Evolutionary conservation across 2,888 invertebrate species (phyloP).

Genomic region (Drosophila meridiana): DNA sequence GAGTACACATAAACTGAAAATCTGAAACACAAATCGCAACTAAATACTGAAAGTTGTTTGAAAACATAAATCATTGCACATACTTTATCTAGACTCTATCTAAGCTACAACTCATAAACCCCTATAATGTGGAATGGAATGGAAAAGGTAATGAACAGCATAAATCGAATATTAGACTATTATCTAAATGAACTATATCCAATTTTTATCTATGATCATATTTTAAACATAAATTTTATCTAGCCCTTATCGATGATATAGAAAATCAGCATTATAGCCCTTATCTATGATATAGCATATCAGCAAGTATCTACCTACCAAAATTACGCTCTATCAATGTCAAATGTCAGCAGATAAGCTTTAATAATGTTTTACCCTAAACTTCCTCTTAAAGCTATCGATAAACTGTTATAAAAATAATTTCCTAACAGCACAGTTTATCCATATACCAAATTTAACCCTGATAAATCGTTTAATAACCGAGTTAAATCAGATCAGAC

Average conservation of each 20-base stretch:
- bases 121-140: too few relatives aligned
- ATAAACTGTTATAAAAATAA: not conserved
- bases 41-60: not conserved
- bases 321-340: not conserved
- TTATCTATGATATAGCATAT: conserved; percentile 1
- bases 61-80: too few relatives aligned
- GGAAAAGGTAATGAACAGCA: not conserved
- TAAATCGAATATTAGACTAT: not conserved
- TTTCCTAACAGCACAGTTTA: not conserved
- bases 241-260: not conserved
- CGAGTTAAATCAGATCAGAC: not conserved
- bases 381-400: not conserved
- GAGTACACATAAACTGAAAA: not conserved
- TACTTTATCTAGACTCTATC: not conserved
- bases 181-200: not conserved
- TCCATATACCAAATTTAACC: not conserved
- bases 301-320: not conserved
- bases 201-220: not conserved
- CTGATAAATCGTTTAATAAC: not conserved
- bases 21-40: too few relatives aligned
- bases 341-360: not conserved
- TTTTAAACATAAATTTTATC: not conserved
- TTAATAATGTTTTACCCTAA: rapidly evolving
- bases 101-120: not conserved
- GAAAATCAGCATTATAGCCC: not conserved